Evolutionary conservation across 2,113 vertebrate species (phyloP), one percentile per base, ranked within the genome.

Genomic region (Centropus unirufus): DNA sequence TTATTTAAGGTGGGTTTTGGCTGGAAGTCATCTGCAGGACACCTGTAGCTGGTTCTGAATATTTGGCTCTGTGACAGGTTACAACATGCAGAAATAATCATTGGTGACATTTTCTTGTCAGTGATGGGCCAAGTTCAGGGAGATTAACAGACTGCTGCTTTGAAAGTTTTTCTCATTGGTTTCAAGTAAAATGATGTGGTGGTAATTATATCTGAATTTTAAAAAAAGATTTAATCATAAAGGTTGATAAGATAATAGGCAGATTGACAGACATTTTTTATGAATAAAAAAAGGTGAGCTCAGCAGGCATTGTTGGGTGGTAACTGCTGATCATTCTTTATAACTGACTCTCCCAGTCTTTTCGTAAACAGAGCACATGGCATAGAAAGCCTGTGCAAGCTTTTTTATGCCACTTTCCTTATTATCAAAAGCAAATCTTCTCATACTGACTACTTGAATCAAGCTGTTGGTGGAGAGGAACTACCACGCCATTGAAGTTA

Each of bases 341-440:
- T 16, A 83, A 30, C 80, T 61, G n/a, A 34, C 58, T 85, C 30
- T 80, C 55, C 26, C 46, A 58, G 46, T 4, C 24, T 77, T 85
- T 69, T n/a, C 26, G 72, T 18, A 77, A 83, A 86, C n/a, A 34
- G 11, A 20, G 17, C 1, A 0, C 15, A 46, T 5, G 24, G 46
- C 72, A 57, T 6, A 49, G 36, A 70, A 21, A 87, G 21, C 29
- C 74, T 68, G 8, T 40, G 44, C 36, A 73, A 73, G 75, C 2
- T 42, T 84, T 89, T 82, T 72, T 79, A 61, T 57, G 51, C 40
- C 2, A 4, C 40, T 39, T 54, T 44, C 68, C 89, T 51, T 59
- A n/a, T 54, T 69, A 70, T 68, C 70, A 49, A 86, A 95, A 90
- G n/a, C 80, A 89, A 83, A 92, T 83, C 26, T 55, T 87, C 57